These are phyloP conservation scores for Ophion costatus DNA, from an alignment of 2,888 invertebrate species.

Conservation along the genomic window DNA sequence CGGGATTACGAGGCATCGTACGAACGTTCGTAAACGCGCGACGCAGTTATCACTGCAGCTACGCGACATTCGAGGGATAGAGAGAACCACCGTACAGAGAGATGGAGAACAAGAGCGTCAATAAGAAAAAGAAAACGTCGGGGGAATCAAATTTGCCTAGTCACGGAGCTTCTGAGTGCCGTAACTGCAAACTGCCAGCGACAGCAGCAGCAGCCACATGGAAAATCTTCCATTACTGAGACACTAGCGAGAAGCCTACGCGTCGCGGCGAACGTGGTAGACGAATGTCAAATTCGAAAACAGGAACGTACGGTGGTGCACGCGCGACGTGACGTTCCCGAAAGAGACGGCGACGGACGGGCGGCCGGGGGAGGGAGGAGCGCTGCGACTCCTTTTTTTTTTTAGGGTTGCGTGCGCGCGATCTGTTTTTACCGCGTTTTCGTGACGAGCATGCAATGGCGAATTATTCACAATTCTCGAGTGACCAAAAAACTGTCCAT, in stretches of 20 bases:
- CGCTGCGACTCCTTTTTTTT: slow-evolving; percentile 19
- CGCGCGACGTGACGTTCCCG: slow-evolving; percentile 47
- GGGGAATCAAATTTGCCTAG: slow-evolving; percentile 76
- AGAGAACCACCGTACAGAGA: not conserved
- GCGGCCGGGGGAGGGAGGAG: slow-evolving; percentile 26
- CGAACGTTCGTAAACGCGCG: slow-evolving; percentile 26
- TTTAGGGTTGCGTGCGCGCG: slow-evolving; percentile 39
- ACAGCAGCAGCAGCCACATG: slow-evolving; percentile 33
- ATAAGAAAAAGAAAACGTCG: slow-evolving; percentile 43
- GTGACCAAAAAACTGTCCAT: not conserved
- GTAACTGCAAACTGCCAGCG: slow-evolving; percentile 65
- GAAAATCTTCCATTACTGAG: slow-evolving; percentile 75
- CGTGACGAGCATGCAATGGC: not conserved
- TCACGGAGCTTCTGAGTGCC: slow-evolving; percentile 73
- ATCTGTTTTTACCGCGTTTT: slow-evolving; percentile 1
- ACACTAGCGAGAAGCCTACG: slow-evolving; percentile 70
- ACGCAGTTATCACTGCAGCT: slow-evolving; percentile 16
- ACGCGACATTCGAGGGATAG: slow-evolving; percentile 5
- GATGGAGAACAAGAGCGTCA: slow-evolving; percentile 17
- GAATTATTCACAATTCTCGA: not conserved
- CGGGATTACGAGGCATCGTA: not conserved
- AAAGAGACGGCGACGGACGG: slow-evolving; percentile 8
- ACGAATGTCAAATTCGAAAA: slow-evolving; percentile 74
- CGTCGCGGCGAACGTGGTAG: slow-evolving; percentile 41
- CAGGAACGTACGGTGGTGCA: slow-evolving; percentile 36